Evolutionary conservation across 2,888 invertebrate species (phyloP).

Genomic region (Drosophila macrospina): DNA sequence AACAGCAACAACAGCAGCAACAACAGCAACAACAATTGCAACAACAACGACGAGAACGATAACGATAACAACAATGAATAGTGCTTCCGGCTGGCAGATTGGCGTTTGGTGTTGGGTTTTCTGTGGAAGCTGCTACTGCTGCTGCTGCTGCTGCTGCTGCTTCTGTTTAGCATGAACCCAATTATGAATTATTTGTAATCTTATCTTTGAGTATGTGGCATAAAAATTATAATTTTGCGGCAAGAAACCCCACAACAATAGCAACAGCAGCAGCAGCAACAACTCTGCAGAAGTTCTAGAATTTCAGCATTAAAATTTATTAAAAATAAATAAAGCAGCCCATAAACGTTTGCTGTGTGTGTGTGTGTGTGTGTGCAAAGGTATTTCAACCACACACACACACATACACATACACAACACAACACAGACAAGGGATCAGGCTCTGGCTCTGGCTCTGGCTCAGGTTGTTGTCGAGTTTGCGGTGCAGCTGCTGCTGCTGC

Average conservation of each 20-base stretch:
- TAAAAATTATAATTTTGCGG: conserved; percentile 75
- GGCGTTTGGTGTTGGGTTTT: conserved; percentile 34
- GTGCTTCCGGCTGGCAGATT: conserved; percentile 52
- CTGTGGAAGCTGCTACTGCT: conserved; percentile 17
- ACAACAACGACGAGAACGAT: conserved; percentile 2
- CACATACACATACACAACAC: background rate
- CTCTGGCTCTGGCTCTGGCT: conserved; percentile 23
- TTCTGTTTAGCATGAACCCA: conserved; percentile 54
- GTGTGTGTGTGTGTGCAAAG: conserved; percentile 33
- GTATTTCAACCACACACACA: conserved; percentile 54
- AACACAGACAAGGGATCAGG: conserved; percentile 40
- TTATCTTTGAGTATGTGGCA: conserved; percentile 77
- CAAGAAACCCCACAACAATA: conserved; percentile 65
- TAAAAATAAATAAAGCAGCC: conserved; percentile 66
- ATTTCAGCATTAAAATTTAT: conserved; percentile 79
- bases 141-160: conserved; percentile 29
- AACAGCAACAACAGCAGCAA: conserved; percentile 21
- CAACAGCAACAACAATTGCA: conserved; percentile 5
- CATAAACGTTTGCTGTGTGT: conserved; percentile 33
- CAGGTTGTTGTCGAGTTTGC: conserved; percentile 32
- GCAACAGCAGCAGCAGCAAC: conserved; percentile 1
- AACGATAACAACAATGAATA: conserved; percentile 36
- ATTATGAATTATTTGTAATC: conserved; percentile 72
- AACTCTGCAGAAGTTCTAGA: conserved; percentile 54
- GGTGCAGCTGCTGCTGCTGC: conserved; percentile 32